These are phyloP conservation scores for Drosophila lowei DNA, from an alignment of 1,140 invertebrate genomes.

Conservation along the genomic window DNA sequence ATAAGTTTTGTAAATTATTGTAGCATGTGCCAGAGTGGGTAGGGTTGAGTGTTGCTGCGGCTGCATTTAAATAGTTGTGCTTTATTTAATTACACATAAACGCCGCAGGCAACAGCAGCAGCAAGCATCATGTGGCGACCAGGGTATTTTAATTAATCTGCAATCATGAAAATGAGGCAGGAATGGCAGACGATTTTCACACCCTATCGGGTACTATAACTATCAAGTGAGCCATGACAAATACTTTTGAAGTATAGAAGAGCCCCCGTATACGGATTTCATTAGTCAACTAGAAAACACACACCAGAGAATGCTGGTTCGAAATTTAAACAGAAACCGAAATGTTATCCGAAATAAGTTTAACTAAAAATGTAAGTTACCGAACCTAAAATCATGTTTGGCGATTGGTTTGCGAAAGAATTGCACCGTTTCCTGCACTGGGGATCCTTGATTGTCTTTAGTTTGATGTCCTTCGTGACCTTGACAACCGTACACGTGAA, in stretches of 20 bases:
- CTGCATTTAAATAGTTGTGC: conserved; percentile 57
- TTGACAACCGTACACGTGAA: conserved; percentile 31
- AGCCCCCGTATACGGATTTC: neutral
- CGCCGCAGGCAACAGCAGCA: conserved; percentile 38
- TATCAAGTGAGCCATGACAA: neutral
- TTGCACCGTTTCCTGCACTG: conserved; percentile 48
- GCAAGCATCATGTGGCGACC: conserved; percentile 37
- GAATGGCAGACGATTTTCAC: neutral
- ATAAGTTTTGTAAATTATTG: conserved; percentile 55
- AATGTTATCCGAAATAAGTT: neutral
- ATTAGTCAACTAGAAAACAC: neutral
- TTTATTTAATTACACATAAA: conserved; percentile 59
- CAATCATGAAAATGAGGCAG: conserved; percentile 13
- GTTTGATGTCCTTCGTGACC: neutral
- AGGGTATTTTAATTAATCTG: conserved; percentile 51
- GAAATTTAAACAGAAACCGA: neutral
- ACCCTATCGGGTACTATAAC: conserved; percentile 1
- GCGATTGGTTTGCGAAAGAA: neutral
- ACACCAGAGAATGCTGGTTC: neutral
- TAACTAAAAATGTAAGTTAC: too few species aligned
- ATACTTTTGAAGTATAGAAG: conserved; percentile 1
- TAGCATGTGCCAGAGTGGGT: neutral
- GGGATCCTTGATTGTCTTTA: conserved; percentile 33
- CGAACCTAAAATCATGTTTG: neutral
- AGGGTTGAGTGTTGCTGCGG: neutral